A percentile compares a stretch with the other conserved stretches of the same genome.
Evolutionary conservation across 2,888 invertebrate species (phyloP).

Genomic region (Drosophila rubida): DNA sequence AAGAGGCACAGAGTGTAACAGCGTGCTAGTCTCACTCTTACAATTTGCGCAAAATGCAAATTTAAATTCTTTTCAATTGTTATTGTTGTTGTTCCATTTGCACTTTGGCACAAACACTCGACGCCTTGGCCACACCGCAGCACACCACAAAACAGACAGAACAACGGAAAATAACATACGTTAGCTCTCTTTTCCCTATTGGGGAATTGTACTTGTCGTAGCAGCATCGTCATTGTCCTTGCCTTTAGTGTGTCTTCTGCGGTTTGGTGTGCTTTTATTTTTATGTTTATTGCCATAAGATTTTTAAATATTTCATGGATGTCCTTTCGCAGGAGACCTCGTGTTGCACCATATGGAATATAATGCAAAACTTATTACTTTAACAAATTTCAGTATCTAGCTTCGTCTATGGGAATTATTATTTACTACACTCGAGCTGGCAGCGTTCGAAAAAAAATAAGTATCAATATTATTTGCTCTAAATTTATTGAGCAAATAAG

Average conservation of each 20-base stretch:
- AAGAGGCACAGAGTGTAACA: not conserved
- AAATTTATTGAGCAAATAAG: not conserved
- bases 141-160: constrained; percentile 33
- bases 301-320: constrained; percentile 69
- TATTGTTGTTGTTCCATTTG: constrained; percentile 80
- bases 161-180: constrained; percentile 62
- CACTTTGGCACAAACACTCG: constrained; percentile 73
- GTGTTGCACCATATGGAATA: constrained; percentile 9
- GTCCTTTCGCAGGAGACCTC: constrained; percentile 8
- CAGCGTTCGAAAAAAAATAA: not conserved
- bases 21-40: constrained; percentile 35
- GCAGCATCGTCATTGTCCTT: constrained; percentile 56
- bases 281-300: constrained; percentile 59
- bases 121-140: constrained; percentile 55
- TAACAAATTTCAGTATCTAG: not conserved
- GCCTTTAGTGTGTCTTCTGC: constrained; percentile 49
- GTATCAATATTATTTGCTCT: not conserved
- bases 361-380: constrained; percentile 27
- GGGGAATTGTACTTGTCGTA: constrained; percentile 46
- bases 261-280: constrained; percentile 31
- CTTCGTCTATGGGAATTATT: not conserved
- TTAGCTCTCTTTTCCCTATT: constrained; percentile 62
- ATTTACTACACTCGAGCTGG: not conserved
- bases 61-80: constrained; percentile 83
- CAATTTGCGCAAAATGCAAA: constrained; percentile 79